These are phyloP conservation scores for Lathronympha strigana DNA, from an alignment of 2,888 invertebrate genomes.

Conservation along the genomic window DNA sequence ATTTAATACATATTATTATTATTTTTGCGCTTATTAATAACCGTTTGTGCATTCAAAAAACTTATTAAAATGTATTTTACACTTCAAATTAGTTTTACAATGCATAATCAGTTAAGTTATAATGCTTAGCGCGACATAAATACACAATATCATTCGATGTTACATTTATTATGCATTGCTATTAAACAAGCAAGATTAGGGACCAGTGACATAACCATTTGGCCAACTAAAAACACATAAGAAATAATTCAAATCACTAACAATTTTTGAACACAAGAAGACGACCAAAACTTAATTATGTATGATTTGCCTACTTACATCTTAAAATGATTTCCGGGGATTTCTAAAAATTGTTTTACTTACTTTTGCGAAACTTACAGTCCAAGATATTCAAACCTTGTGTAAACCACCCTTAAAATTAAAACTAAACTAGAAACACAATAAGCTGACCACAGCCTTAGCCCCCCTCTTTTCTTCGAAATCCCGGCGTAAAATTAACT, in stretches of 20 bases:
- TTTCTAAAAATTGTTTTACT: background rate
- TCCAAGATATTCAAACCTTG: no score
- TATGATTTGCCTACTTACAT: background rate
- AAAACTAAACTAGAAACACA: background rate
- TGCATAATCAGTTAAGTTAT: background rate
- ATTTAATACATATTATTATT: background rate
- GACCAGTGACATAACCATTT: constrained; percentile 44
- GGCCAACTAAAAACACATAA: constrained; percentile 9
- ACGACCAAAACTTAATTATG: background rate
- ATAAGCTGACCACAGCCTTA: constrained; percentile 22
- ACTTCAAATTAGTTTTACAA: background rate
- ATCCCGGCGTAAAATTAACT: constrained; percentile 6
- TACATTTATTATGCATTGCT: constrained; percentile 24
- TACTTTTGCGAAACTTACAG: background rate
- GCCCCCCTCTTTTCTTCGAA: background rate
- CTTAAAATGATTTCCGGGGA: background rate
- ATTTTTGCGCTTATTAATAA: background rate
- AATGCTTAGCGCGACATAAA: background rate
- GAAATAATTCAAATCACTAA: background rate
- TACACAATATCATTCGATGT: constrained; percentile 4
- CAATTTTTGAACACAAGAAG: background rate
- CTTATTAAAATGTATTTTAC: background rate
- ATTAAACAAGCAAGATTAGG: constrained; percentile 42
- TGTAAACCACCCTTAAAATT: background rate
- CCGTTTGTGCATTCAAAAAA: background rate